phyloP scores from a whole-genome alignment of 2,888 invertebrate species.

The Morinoia aosen region DNA sequence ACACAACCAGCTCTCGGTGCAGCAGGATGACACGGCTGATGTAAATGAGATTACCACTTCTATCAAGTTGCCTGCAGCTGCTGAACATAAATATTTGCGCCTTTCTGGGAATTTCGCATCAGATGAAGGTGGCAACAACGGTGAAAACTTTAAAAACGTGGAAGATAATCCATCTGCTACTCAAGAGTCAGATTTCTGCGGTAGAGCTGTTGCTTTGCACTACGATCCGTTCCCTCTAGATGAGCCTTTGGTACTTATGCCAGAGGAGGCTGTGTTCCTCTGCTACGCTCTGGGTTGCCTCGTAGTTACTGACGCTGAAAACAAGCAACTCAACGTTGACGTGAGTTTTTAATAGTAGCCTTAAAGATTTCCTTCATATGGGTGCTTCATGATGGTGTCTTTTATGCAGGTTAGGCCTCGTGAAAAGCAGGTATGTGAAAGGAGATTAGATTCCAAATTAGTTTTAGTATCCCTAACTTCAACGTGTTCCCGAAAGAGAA shows the following conservation, averaged over 20 bases:
- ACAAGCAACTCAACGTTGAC: constrained; percentile 1
- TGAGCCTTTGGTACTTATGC: constrained; percentile 65
- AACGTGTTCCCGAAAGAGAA: too few relatives aligned
- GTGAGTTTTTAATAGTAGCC: background rate
- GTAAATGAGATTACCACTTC: background rate
- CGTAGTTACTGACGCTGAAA: constrained; percentile 46
- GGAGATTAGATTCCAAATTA: too few relatives aligned
- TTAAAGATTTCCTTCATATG: background rate
- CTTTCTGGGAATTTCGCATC: background rate
- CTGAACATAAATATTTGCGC: background rate
- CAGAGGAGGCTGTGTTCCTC: constrained; percentile 86
- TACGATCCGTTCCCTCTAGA: constrained; percentile 20
- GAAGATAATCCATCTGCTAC: background rate
- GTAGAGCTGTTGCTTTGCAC: background rate
- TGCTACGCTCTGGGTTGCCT: constrained; percentile 79
- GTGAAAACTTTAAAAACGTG: background rate
- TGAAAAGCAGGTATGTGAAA: too few relatives aligned
- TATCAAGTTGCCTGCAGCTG: background rate
- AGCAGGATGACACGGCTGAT: background rate
- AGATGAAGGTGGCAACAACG: background rate
- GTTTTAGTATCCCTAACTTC: too few relatives aligned
- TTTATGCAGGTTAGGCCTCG: too few relatives aligned
- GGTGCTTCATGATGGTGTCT: too few relatives aligned
- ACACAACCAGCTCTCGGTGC: background rate
- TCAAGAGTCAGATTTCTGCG: background rate